Conservation (phyloP, 64 coral and sea anemone genomes). For the Orbicella faveolata region DNA sequence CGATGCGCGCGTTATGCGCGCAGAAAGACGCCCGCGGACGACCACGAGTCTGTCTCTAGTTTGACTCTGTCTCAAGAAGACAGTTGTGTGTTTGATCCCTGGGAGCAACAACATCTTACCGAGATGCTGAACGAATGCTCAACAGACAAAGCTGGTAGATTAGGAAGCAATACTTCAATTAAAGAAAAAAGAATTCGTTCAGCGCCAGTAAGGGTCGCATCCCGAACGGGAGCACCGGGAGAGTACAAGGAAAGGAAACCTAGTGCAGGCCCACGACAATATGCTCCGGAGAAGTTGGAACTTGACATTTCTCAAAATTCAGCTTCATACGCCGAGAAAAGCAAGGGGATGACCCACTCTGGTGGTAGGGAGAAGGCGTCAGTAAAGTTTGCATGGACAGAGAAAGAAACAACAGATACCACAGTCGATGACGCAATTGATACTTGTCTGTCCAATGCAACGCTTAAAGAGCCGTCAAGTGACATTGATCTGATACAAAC, state of each 20-base stretch:
- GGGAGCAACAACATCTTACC: neutral
- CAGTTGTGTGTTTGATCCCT: neutral
- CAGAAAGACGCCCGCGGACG: neutral
- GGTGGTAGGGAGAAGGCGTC: too few species aligned
- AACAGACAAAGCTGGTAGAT: neutral
- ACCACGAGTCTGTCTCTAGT: neutral
- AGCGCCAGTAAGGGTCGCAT: conserved; percentile 5
- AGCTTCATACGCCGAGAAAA: neutral
- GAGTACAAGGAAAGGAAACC: neutral
- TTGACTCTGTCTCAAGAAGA: neutral
- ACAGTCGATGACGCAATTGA: neutral
- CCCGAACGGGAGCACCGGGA: neutral
- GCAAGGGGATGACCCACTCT: neutral
- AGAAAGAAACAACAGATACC: neutral
- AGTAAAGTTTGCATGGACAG: conserved; percentile 8
- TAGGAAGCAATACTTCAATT: neutral
- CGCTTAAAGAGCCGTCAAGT: neutral
- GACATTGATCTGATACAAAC: neutral
- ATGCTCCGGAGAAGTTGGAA: too few species aligned
- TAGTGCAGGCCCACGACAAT: neutral
- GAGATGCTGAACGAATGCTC: neutral
- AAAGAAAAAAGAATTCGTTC: neutral
- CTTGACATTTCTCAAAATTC: neutral
- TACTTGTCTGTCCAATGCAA: neutral
- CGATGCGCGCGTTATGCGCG: conserved; percentile 1